Conservation (phyloP, 2,888 invertebrate genomes). For the Netelia inedita region DNA sequence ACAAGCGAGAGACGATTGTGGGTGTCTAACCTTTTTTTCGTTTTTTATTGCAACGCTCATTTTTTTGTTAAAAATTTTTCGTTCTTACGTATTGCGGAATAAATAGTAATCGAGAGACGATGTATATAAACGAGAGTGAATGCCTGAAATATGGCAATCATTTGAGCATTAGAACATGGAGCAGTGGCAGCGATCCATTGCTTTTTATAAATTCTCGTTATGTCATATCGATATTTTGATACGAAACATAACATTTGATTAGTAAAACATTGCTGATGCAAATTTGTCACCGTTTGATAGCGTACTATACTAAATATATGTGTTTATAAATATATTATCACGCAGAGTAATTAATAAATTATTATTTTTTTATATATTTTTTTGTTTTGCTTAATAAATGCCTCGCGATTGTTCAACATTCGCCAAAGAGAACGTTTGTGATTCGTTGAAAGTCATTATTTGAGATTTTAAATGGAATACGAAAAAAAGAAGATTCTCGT, state of each 20-base stretch:
- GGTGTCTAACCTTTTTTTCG: background rate
- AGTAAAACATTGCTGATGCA: conserved; percentile 53
- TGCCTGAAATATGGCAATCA: conserved; percentile 40
- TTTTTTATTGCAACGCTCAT: conserved; percentile 41
- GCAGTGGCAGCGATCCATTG: conserved; percentile 48
- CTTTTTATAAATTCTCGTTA: conserved; percentile 33
- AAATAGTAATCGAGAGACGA: conserved; percentile 22
- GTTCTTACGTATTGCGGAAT: conserved; percentile 21
- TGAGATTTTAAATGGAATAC: background rate
- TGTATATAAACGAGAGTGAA: conserved; percentile 24
- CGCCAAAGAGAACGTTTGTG: conserved; percentile 43
- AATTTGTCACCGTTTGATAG: conserved; percentile 32
- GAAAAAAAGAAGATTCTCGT: conserved; percentile 36
- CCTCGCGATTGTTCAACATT: conserved; percentile 38
- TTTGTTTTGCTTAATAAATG: background rate
- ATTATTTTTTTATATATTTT: background rate
- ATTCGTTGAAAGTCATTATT: conserved; percentile 39
- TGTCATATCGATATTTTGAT: conserved; percentile 58
- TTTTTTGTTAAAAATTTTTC: conserved; percentile 28
- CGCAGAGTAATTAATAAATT: conserved; percentile 26
- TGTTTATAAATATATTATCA: conserved; percentile 5
- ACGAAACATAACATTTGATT: conserved; percentile 40
- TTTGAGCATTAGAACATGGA: conserved; percentile 29
- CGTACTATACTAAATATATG: too few relatives aligned
- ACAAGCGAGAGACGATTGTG: conserved; percentile 47